Evolutionary conservation across 2,113 vertebrate genomes (phyloP).

Genomic region (Phaetusa simplex): DNA sequence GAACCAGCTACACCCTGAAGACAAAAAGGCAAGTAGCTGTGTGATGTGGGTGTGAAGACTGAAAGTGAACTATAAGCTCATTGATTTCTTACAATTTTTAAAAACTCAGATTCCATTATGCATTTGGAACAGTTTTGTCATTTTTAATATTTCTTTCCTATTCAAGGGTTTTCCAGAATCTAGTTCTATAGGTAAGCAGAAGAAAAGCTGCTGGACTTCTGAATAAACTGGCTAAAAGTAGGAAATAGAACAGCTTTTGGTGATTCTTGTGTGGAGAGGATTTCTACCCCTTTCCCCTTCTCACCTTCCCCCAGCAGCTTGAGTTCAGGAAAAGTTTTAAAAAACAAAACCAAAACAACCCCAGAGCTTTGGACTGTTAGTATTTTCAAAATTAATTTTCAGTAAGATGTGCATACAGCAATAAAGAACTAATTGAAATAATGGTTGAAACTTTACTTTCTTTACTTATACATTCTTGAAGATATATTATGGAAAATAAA

Average conservation of each 20-base stretch:
- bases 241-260: not conserved
- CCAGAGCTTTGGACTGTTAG: not conserved
- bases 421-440: not conserved
- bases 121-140: not conserved
- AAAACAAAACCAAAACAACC: not conserved
- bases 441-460: not conserved
- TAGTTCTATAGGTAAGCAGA: not conserved
- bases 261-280: not conserved
- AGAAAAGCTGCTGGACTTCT: not conserved
- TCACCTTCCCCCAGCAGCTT: not conserved
- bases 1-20: slow-evolving; percentile 86
- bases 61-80: not conserved
- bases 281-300: not conserved
- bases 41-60: not conserved
- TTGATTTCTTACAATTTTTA: not conserved
- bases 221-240: not conserved
- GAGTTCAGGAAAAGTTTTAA: not conserved
- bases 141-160: not conserved
- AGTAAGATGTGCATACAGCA: not conserved
- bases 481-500: not conserved
- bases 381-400: not conserved
- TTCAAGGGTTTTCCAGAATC: not conserved
- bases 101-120: not conserved
- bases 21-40: slow-evolving; percentile 86
- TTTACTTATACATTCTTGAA: not conserved